A percentile compares a stretch with the other conserved stretches of the same genome.
These are phyloP conservation scores for Pseudomyrmex dendroicus DNA, from an alignment of 1,140 invertebrate species.

Conservation along the genomic window DNA sequence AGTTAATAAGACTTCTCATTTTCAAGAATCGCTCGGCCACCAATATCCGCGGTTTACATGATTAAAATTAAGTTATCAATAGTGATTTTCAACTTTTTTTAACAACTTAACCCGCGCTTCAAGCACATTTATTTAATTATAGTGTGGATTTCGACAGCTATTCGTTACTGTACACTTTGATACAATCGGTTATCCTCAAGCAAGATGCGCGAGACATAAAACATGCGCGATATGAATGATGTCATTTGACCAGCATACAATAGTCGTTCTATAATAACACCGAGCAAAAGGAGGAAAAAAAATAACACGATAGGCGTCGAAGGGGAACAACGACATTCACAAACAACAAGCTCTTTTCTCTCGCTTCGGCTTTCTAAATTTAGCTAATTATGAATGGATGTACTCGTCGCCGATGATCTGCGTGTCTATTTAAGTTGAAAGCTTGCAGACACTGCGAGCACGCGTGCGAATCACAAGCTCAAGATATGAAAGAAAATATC, in stretches of 20 bases:
- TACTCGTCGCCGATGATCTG: conserved; percentile 55
- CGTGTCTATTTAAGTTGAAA: conserved; percentile 49
- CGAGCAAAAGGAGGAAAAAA: background rate
- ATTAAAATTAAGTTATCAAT: too few species aligned
- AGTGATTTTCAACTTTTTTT: too few species aligned
- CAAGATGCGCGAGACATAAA: background rate
- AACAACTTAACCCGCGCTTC: too few species aligned
- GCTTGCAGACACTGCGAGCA: conserved; percentile 7
- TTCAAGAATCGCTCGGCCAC: too few species aligned
- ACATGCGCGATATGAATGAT: conserved; percentile 10
- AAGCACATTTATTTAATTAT: too few species aligned
- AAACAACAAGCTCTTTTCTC: conserved; percentile 62
- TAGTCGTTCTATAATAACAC: conserved; percentile 58
- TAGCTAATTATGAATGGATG: conserved; percentile 76
- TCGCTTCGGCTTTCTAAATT: conserved; percentile 69
- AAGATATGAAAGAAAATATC: background rate
- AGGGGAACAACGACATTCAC: conserved; percentile 49
- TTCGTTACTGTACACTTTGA: background rate
- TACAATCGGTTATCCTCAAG: background rate
- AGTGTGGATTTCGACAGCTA: too few species aligned
- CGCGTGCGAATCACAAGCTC: conserved; percentile 10
- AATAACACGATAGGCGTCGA: conserved; percentile 29
- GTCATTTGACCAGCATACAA: conserved; percentile 51
- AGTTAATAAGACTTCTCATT: too few species aligned
- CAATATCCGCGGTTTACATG: too few species aligned